Evolutionary conservation across 2,113 vertebrate genomes (phyloP).

Genomic region (Percopsis transmontana): DNA sequence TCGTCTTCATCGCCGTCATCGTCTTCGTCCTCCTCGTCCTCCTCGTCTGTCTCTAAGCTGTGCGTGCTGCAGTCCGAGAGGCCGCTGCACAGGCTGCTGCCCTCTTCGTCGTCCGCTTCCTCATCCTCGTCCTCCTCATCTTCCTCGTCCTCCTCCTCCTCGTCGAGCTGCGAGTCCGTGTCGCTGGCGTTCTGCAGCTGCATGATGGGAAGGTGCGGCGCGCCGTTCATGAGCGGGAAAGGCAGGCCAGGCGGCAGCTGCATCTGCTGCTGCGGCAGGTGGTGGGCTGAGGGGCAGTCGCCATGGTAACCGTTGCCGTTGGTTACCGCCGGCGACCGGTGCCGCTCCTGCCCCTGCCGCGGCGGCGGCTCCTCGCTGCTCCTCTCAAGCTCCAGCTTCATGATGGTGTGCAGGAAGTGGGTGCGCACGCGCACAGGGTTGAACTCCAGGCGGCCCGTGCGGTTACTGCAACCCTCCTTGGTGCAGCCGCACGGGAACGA

Average conservation of each 20-base stretch:
- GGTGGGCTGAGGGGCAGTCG: constrained; percentile 81
- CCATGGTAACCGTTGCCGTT: constrained; percentile 86
- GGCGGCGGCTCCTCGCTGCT: constrained; percentile 85
- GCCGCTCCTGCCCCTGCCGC: constrained; percentile 69
- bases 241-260: constrained; percentile 64
- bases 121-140: constrained; percentile 74
- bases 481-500: constrained; percentile 95
- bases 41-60: constrained; percentile 89
- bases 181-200: constrained; percentile 86
- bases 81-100: constrained; percentile 91
- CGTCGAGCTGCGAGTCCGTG: constrained; percentile 80
- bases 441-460: constrained; percentile 92
- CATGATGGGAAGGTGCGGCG: constrained; percentile 81
- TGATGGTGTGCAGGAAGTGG: constrained; percentile 97
- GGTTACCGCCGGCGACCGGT: constrained; percentile 78
- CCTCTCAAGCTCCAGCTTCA: constrained; percentile 95
- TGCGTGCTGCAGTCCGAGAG: constrained; percentile 93
- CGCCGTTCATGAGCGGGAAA: constrained; percentile 82
- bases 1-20: constrained; percentile 83
- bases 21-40: constrained; percentile 84
- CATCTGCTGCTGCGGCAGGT: constrained; percentile 66
- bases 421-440: constrained; percentile 95
- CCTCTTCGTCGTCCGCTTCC: constrained; percentile 81
- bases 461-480: constrained; percentile 93
- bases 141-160: constrained; percentile 71